Evolutionary conservation across 2,797 vertebrate species (phyloP), one percentile per base, ranked within the genome.

Genomic region (Argentina silus): DNA sequence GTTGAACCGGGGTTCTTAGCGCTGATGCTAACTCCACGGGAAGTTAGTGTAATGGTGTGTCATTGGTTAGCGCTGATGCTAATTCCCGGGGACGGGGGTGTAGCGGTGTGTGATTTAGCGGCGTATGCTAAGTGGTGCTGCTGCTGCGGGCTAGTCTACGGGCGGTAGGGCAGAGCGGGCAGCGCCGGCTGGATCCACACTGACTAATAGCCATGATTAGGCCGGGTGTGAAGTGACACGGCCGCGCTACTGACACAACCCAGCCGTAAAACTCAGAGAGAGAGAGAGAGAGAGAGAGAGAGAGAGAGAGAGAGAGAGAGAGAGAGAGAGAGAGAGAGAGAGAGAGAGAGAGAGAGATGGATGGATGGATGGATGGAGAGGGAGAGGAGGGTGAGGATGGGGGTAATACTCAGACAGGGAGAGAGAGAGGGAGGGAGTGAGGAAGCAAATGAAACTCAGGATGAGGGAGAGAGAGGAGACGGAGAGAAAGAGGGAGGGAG

Each of bases 111-210:
- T 90, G 89, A 91, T 88, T 90, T 90, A 81, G 86, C 73, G 70
- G 80, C 84, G 83, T 92, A 91, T 92, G 91, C 89, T 93, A 91
- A 92, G 89, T 90, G 89, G 9, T 23, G 23, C 86, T 89, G 84
- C 86, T 85, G 88, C 90, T 89, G 77, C 81, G 76, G 91, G 90
- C 89, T 79, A 88, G 84, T 91, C 87, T 86, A 86, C 87, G 84
- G 87, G 87, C 87, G 86, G 81, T 79, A 75, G 83, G 89, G 87
- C 83, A 88, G 83, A 84, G 86, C 21, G 47, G 14, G 3, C 14
- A 12, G 27, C 6, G 85, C 82, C 79, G 80, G 85, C 86, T 86
- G 83, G 83, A 77, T 75, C 85, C 79, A 84, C 78, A 87, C 86
- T 88, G 74, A 79, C 88, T 91, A 90, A 91, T 88, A 83, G 88